Percentiles rank a stretch among this genome's conserved stretches.
Conservation (phyloP, 2,888 invertebrate genomes). For the Hartigia nigra region DNA sequence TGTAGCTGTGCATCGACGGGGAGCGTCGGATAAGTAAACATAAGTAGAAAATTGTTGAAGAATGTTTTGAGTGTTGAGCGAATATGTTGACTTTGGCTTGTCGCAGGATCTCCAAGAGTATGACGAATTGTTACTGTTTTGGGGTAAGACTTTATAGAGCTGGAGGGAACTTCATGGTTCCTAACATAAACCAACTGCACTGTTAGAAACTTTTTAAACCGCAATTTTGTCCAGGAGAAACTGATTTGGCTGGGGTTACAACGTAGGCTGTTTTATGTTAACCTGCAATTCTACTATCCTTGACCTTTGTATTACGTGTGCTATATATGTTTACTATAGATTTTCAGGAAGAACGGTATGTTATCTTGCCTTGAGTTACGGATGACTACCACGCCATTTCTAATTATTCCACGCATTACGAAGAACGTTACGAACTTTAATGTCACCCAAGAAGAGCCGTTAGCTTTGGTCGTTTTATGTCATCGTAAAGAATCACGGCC, state of each 20-base stretch:
- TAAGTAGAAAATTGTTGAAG: not conserved
- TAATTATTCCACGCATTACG: not conserved
- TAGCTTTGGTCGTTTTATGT: not conserved
- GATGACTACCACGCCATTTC: not conserved
- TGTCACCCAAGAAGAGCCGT: not conserved
- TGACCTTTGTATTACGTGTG: not conserved
- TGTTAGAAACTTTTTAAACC: not conserved
- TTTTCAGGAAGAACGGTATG: not conserved
- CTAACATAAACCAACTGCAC: not conserved
- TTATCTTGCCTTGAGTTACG: not conserved
- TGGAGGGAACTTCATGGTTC: not conserved
- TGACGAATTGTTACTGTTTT: not conserved
- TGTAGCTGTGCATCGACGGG: not conserved
- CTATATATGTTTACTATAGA: not conserved
- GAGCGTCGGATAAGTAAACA: not conserved
- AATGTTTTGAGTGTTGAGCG: not conserved
- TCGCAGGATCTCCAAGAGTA: not conserved
- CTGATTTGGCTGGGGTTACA: not conserved
- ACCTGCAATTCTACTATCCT: not conserved
- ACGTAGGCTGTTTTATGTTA: not conserved
- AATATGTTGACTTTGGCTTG: not conserved
- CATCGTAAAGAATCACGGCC: slow-evolving; percentile 3
- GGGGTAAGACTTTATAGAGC: not conserved
- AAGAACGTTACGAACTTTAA: not conserved
- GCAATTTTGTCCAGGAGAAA: not conserved